Conservation (phyloP, 92 coral and sea anemone genomes). For the Galaxea fascicularis region DNA sequence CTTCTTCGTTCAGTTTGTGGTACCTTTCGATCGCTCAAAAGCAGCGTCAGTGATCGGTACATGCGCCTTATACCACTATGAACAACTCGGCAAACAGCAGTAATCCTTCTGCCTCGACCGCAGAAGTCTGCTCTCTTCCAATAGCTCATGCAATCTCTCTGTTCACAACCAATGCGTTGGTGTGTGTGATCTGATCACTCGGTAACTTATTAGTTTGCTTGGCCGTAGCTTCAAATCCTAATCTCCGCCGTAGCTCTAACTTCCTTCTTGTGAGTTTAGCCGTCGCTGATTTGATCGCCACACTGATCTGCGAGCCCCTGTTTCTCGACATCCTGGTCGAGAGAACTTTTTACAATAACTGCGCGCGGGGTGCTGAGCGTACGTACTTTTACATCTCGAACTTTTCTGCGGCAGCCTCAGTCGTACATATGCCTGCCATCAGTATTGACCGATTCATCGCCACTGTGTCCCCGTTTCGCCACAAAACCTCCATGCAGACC, state of each 20-base stretch:
- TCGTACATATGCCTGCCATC: conserved; percentile 55
- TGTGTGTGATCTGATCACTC: conserved; percentile 43
- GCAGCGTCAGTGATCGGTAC: neutral
- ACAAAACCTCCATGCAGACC: conserved; percentile 31
- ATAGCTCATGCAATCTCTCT: conserved; percentile 6
- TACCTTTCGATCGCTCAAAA: neutral
- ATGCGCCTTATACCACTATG: neutral
- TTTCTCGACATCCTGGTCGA: neutral
- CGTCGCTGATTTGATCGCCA: conserved; percentile 58
- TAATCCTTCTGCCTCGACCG: neutral
- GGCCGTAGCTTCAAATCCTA: conserved; percentile 40
- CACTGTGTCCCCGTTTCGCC: conserved; percentile 40
- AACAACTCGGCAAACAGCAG: neutral
- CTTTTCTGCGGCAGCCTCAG: conserved; percentile 34
- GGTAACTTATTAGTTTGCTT: conserved; percentile 61
- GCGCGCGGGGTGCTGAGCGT: conserved; percentile 26
- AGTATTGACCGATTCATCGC: conserved; percentile 55
- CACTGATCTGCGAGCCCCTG: conserved; percentile 49
- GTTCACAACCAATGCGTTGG: conserved; percentile 21
- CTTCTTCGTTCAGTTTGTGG: neutral
- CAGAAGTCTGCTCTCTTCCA: conserved; percentile 8
- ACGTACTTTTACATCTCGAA: conserved; percentile 18
- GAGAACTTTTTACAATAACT: conserved; percentile 32
- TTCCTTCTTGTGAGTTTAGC: conserved; percentile 59
- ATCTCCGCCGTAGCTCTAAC: conserved; percentile 48